phyloP scores from a whole-genome alignment of 2,888 invertebrate genomes.

The Copidosoma aretas region DNA sequence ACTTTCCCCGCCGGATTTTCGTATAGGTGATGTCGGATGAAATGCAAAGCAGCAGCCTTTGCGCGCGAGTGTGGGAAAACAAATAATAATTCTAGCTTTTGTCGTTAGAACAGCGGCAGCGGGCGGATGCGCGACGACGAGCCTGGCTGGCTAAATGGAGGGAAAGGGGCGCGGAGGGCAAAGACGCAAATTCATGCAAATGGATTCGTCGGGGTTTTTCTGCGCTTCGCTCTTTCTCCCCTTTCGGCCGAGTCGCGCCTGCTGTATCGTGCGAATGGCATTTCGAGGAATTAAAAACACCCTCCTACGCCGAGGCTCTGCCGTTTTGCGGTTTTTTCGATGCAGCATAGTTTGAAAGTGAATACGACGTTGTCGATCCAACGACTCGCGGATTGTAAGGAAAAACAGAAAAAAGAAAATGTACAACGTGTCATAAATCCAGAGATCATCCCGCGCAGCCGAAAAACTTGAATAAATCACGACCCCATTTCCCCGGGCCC shows the following conservation, averaged over 20 bases:
- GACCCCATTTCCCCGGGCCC: not conserved
- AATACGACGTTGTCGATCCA: too few species aligned
- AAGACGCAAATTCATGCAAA: slow-evolving; percentile 20
- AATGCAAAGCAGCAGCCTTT: slow-evolving; percentile 31
- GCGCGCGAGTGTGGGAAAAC: slow-evolving; percentile 17
- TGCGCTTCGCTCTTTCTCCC: not conserved
- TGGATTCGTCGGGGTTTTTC: slow-evolving; percentile 4
- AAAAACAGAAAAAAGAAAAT: slow-evolving; percentile 2
- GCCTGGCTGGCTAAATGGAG: not conserved
- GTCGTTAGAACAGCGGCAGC: slow-evolving; percentile 6
- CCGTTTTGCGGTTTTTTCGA: not conserved
- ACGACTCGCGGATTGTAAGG: too few species aligned
- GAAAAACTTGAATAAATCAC: slow-evolving; percentile 19
- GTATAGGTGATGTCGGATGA: slow-evolving; percentile 10
- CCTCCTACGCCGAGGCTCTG: not conserved
- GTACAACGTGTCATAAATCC: slow-evolving; percentile 21
- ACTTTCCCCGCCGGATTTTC: slow-evolving; percentile 43
- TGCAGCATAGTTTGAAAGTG: not conserved
- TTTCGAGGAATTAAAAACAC: not conserved
- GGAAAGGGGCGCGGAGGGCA: slow-evolving; percentile 1
- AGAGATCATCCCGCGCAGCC: slow-evolving; percentile 24
- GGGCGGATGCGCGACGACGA: slow-evolving; percentile 2
- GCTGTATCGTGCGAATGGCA: too few species aligned
- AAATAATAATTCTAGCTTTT: slow-evolving; percentile 31
- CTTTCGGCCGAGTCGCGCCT: too few species aligned